Base-by-base conservation (phyloP, 2,888 invertebrate genomes). In the Leuctra nigra region DNA sequence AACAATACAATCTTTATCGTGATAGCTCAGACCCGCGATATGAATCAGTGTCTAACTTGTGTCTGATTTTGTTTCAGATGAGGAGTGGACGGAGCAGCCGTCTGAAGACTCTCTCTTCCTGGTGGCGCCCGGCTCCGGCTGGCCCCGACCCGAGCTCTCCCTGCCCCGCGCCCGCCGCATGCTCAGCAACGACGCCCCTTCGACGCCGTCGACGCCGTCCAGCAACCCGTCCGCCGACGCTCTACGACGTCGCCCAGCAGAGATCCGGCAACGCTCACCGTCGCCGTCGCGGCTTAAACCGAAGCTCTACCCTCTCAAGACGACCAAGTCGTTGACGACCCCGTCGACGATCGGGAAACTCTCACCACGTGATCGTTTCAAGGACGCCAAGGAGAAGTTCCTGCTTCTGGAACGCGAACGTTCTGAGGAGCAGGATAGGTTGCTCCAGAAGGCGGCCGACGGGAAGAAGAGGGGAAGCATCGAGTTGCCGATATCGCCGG, bases 381-480 rank as follows among this genome's bases (percentile, higher is more conserved):
- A 87, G 65, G 90, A 90, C 65, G 90, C 91, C 46, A 90, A 90
- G 71, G 88, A 91, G 67, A 90, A 90, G 72, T 91, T 91, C 68
- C 78, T 85, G 70, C 81, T 86, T 61, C 78, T 91, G 71, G 91
- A 91, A 68, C 77, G 84, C 59, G 84, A 86, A 64, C 74, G 81
- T 57, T 76, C 82, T 61, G 79, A 79, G 62, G 75, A 78, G 62
- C 79, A 80, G 65, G 67, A 77, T 44, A 53, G 39, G 18, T 16
- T 39, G 9, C 13, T 39, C n/a, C 44, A 35, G 13, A 41, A 44
- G 24, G 39, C 16, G 39, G 13, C 35, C 4, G 25, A 39, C 20
- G 24, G 11, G 18, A 41, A 39, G 41, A 39, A 53, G 24, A 14
- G 53, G 2, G 41, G 24, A 14, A 41, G 53, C 20, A 38, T 39